phyloP scores from a whole-genome alignment of 2,888 invertebrate species.

The Phengaris alcon region DNA sequence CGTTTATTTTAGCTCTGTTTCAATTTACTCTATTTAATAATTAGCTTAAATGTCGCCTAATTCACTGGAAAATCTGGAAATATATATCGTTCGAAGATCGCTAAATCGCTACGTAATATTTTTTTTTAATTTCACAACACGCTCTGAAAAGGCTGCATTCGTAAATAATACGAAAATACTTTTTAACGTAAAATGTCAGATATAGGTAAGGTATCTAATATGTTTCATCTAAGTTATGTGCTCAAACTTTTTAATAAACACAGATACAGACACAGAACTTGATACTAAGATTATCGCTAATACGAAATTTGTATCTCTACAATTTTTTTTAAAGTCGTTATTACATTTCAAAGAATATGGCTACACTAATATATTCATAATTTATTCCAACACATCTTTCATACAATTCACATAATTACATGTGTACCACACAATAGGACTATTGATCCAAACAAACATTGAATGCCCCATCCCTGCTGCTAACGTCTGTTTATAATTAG shows the following conservation, averaged over 20 bases:
- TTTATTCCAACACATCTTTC: not conserved
- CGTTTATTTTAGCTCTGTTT: constrained; percentile 26
- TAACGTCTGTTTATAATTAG: constrained; percentile 36
- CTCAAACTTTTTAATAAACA: not conserved
- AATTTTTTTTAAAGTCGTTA: too few species aligned
- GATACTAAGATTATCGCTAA: not conserved
- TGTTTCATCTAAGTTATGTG: not conserved
- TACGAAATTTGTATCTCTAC: too few species aligned
- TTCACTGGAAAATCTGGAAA: not conserved
- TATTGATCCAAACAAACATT: constrained; percentile 31
- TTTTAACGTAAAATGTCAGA: not conserved
- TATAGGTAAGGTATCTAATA: not conserved
- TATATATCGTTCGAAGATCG: not conserved
- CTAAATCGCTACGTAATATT: not conserved
- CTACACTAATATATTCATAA: not conserved
- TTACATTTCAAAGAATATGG: too few species aligned
- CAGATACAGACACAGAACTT: not conserved
- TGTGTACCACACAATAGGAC: not conserved
- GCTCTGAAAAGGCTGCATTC: not conserved
- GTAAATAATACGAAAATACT: not conserved
- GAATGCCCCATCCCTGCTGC: constrained; percentile 36
- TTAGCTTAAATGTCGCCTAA: constrained; percentile 11
- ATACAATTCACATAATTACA: constrained; percentile 23
- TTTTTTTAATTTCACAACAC: not conserved
- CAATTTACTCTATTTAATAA: constrained; percentile 25